phyloP scores from a whole-genome alignment of 2,888 invertebrate species.

The Pycnomerus fuliginosus region DNA sequence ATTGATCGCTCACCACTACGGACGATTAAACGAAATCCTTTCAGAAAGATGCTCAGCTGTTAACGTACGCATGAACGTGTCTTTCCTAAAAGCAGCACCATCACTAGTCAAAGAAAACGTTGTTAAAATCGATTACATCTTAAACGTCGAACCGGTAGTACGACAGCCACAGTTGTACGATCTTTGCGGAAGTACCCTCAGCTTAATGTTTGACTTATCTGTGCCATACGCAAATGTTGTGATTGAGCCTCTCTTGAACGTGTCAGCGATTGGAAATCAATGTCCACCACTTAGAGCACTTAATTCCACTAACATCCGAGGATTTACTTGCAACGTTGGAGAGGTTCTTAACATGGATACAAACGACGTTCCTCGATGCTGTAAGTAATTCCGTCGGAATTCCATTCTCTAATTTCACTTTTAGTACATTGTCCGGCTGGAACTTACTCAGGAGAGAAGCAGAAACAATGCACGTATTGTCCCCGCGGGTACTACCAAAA shows the following conservation, averaged over 20 bases:
- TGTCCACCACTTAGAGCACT: slow-evolving; percentile 89
- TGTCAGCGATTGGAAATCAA: slow-evolving; percentile 86
- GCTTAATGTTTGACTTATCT: slow-evolving; percentile 89
- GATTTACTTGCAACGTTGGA: slow-evolving; percentile 91
- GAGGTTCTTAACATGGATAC: slow-evolving; percentile 94
- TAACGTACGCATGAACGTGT: slow-evolving; percentile 92
- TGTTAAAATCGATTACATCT: slow-evolving; percentile 84
- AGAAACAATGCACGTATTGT: slow-evolving; percentile 88
- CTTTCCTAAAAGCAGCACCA: slow-evolving; percentile 82
- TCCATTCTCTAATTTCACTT: slow-evolving; percentile 37
- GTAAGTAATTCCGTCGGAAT: slow-evolving; percentile 58
- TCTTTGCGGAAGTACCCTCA: slow-evolving; percentile 90
- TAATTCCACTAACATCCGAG: slow-evolving; percentile 79
- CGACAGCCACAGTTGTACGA: slow-evolving; percentile 91
- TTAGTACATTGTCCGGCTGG: slow-evolving; percentile 96
- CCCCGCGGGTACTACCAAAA: slow-evolving; percentile 93
- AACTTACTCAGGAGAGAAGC: slow-evolving; percentile 87
- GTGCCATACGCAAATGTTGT: slow-evolving; percentile 90
- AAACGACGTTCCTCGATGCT: slow-evolving; percentile 87
- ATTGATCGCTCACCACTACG: slow-evolving; percentile 76
- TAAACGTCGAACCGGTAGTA: slow-evolving; percentile 84
- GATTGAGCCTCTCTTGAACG: slow-evolving; percentile 84
- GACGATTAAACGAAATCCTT: slow-evolving; percentile 74
- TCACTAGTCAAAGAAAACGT: slow-evolving; percentile 81
- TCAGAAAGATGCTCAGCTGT: slow-evolving; percentile 93